These are phyloP conservation scores for Idaea aversata DNA, from an alignment of 2,888 invertebrate genomes.

Conservation along the genomic window DNA sequence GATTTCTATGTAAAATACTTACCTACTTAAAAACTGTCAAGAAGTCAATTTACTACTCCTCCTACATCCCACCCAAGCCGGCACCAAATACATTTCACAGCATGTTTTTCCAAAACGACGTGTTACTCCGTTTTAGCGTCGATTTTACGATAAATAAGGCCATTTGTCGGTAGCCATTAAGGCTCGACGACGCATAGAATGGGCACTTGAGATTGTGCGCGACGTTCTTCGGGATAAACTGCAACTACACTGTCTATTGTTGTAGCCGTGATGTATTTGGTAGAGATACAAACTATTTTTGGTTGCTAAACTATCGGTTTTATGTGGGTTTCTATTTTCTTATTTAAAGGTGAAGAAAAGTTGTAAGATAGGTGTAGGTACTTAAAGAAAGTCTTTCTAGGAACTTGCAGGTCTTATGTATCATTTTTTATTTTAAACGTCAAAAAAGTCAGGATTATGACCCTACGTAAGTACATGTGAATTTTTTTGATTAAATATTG, in stretches of 20 bases:
- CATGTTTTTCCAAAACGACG: constrained; percentile 59
- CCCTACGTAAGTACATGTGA: too few relatives aligned
- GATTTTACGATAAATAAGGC: constrained; percentile 73
- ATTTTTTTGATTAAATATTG: too few relatives aligned
- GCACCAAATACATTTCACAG: constrained; percentile 51
- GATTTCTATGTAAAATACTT: too few relatives aligned
- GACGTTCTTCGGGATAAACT: constrained; percentile 40
- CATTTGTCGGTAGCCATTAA: constrained; percentile 66
- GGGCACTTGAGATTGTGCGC: constrained; percentile 62
- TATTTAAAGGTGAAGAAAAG: too few relatives aligned
- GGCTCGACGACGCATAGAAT: constrained; percentile 62
- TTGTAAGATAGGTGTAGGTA: too few relatives aligned
- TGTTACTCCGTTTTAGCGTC: constrained; percentile 68
- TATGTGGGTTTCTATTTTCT: too few relatives aligned
- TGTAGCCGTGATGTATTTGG: constrained; percentile 40
- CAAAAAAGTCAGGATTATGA: too few relatives aligned
- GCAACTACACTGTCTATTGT: constrained; percentile 34
- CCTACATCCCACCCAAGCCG: not conserved
- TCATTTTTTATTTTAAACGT: too few relatives aligned
- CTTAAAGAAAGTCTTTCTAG: too few relatives aligned
- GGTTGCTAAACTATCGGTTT: not conserved
- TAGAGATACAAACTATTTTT: constrained; percentile 35
- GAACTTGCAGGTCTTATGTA: too few relatives aligned
- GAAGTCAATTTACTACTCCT: not conserved
- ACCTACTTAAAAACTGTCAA: too few relatives aligned